A percentile compares a stretch with the other conserved stretches of the same genome.
Conservation (phyloP, 1,140 invertebrate genomes). For the Drosophila lini region DNA sequence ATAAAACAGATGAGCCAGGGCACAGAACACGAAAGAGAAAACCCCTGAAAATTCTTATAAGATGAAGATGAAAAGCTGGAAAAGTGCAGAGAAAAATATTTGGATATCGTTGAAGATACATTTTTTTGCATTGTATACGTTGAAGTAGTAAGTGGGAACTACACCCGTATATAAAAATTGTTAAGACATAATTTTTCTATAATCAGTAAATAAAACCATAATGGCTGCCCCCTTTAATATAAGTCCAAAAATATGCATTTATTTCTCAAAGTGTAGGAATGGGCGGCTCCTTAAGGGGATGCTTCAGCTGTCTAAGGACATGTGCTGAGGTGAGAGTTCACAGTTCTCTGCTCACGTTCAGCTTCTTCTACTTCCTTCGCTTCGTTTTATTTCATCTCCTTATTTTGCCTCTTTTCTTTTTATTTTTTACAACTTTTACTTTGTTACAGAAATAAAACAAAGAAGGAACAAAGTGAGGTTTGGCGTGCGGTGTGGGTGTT, state of each 20-base stretch:
- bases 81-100: constrained; percentile 8
- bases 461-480: constrained; percentile 51
- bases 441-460: constrained; percentile 75
- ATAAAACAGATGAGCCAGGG: constrained; percentile 62
- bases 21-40: constrained; percentile 1
- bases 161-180: neutral
- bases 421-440: constrained; percentile 70
- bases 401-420: constrained; percentile 19
- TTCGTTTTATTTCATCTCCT: constrained; percentile 19
- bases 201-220: neutral
- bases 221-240: neutral
- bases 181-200: neutral
- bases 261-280: constrained; percentile 4
- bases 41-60: constrained; percentile 44
- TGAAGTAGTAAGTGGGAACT: neutral
- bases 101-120: neutral
- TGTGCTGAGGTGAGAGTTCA: constrained; percentile 53
- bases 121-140: neutral
- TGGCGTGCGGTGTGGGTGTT: neutral
- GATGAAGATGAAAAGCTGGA: constrained; percentile 46
- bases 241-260: neutral
- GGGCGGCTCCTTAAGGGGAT: constrained; percentile 15
- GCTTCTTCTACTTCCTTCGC: constrained; percentile 13
- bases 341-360: constrained; percentile 48
- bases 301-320: constrained; percentile 46